Percentiles rank a stretch among this genome's conserved stretches.
phyloP scores from a whole-genome alignment of 2,797 vertebrate species.

The Poeciliopsis infans region DNA sequence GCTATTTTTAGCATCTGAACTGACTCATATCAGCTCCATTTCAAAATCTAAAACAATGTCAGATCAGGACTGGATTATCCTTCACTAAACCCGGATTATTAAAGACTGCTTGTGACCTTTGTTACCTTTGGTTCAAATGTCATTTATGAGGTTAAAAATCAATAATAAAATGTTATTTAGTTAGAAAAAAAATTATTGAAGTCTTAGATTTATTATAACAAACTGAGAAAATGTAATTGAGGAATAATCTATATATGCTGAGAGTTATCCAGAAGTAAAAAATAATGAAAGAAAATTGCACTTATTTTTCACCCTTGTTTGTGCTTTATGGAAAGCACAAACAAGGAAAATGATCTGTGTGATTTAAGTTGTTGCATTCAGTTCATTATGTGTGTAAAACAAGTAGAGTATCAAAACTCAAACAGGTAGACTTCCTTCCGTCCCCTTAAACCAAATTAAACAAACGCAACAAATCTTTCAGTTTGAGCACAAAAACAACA shows the following conservation, averaged over 20 bases:
- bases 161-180: background rate
- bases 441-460: background rate
- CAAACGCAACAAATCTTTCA: background rate
- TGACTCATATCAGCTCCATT: background rate
- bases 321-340: background rate
- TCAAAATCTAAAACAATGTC: background rate
- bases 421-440: background rate
- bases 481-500: background rate
- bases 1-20: background rate
- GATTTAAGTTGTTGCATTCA: background rate
- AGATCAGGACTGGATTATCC: background rate
- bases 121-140: background rate
- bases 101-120: background rate
- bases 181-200: background rate
- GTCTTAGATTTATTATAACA: background rate
- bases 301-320: background rate
- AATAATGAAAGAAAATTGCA: background rate
- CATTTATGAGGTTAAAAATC: background rate
- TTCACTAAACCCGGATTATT: conserved; percentile 3
- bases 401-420: background rate
- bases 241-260: background rate
- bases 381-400: background rate
- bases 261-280: background rate
- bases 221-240: background rate
- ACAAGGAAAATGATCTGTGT: background rate